These are phyloP conservation scores for Geopemphigus sp. DNA, from an alignment of 1,140 invertebrate genomes.

Conservation along the genomic window DNA sequence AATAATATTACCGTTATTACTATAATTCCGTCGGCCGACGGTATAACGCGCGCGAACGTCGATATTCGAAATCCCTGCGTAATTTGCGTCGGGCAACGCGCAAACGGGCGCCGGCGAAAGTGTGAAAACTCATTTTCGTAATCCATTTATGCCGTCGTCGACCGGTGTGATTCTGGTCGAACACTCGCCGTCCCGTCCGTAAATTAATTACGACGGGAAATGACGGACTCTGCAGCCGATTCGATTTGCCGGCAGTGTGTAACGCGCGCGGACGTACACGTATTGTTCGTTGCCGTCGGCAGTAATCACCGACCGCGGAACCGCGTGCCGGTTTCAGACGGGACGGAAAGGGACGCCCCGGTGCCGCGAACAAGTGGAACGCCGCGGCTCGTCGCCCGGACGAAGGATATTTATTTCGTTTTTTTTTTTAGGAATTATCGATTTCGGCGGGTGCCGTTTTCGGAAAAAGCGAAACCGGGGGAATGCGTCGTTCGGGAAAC, in stretches of 20 bases:
- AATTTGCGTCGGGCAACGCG: not conserved
- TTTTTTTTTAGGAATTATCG: too few relatives aligned
- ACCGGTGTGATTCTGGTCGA: not conserved
- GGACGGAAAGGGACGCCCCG: too few relatives aligned
- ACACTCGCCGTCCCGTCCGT: not conserved
- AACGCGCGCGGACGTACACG: not conserved
- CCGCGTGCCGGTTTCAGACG: too few relatives aligned
- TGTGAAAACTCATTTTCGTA: not conserved
- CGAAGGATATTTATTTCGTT: too few relatives aligned
- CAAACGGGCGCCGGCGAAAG: not conserved
- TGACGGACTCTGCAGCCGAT: not conserved
- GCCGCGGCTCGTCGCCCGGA: too few relatives aligned
- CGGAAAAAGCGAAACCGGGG: too few relatives aligned
- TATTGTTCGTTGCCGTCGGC: not conserved
- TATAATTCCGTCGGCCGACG: too few relatives aligned
- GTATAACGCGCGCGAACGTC: not conserved
- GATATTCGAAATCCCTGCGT: not conserved
- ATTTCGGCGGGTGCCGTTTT: too few relatives aligned
- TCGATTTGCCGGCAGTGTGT: not conserved
- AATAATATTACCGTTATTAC: too few relatives aligned
- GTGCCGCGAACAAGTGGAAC: too few relatives aligned
- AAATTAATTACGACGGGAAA: not conserved
- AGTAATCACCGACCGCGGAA: too few relatives aligned
- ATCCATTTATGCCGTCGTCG: constrained; percentile 4
- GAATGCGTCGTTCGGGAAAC: too few relatives aligned